Conservation (phyloP, 1,140 invertebrate species). For the Meteorus sp. region DNA sequence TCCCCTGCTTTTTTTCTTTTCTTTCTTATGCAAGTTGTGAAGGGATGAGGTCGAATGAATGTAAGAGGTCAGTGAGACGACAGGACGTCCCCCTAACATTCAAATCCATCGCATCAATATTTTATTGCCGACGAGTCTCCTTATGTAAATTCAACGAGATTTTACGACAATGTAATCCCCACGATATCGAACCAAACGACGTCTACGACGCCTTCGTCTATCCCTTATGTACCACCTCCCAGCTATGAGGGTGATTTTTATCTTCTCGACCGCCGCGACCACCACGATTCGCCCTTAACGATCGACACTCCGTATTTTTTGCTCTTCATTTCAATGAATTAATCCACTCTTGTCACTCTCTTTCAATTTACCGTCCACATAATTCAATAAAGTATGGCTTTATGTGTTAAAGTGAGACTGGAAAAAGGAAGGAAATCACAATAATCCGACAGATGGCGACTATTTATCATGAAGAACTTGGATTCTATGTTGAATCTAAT, state of each 20-base stretch:
- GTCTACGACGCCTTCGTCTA: slow-evolving; percentile 32
- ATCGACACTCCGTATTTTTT: slow-evolving; percentile 14
- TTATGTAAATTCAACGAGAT: slow-evolving; percentile 51
- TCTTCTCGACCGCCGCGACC: slow-evolving; percentile 22
- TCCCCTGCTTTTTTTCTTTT: neutral
- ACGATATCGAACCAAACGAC: slow-evolving; percentile 33
- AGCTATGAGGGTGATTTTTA: slow-evolving; percentile 39
- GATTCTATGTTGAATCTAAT: too few relatives aligned
- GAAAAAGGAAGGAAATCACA: too few relatives aligned
- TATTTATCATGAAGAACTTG: too few relatives aligned
- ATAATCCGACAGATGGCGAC: too few relatives aligned
- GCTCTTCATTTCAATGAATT: slow-evolving; percentile 5
- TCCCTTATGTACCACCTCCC: neutral
- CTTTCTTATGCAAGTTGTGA: neutral
- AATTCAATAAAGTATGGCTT: too few relatives aligned
- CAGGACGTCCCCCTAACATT: slow-evolving; percentile 18
- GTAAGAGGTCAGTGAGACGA: slow-evolving; percentile 29
- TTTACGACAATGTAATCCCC: slow-evolving; percentile 57
- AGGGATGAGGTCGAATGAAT: slow-evolving; percentile 8
- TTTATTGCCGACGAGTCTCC: slow-evolving; percentile 36
- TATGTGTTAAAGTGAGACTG: too few relatives aligned
- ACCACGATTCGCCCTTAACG: slow-evolving; percentile 19
- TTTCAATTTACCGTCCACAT: too few relatives aligned
- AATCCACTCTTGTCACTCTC: slow-evolving; percentile 32
- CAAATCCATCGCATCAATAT: slow-evolving; percentile 42